phyloP scores from a whole-genome alignment of 2,797 vertebrate genomes.

The Moxostoma hubbsi region DNA sequence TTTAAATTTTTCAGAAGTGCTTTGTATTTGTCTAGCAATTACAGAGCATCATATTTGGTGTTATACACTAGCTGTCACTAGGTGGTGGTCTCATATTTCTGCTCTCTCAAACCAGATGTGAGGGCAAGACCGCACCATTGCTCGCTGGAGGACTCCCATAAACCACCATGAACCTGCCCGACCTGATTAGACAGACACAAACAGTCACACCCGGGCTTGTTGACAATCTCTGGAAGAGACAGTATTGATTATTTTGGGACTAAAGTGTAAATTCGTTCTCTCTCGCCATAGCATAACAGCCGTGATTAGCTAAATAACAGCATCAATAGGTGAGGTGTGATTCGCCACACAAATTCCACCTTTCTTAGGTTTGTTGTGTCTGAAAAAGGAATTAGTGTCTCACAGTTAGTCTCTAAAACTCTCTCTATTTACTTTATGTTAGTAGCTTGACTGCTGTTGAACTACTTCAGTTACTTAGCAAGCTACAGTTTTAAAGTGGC shows the following conservation, averaged over 20 bases:
- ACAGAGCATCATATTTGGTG: not conserved
- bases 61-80: slow-evolving; percentile 90
- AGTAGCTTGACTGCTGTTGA: not conserved
- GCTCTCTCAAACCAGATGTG: slow-evolving; percentile 98
- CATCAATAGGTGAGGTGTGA: slow-evolving; percentile 93
- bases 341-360: slow-evolving; percentile 98
- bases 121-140: slow-evolving; percentile 92
- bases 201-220: not conserved
- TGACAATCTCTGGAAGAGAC: not conserved
- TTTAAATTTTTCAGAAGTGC: not conserved
- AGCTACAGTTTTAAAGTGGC: not conserved
- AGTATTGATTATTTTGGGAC: not conserved
- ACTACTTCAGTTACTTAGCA: no score
- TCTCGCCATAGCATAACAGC: slow-evolving; percentile 96
- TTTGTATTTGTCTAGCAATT: not conserved
- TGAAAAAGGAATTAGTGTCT: slow-evolving; percentile 63
- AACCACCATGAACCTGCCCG: slow-evolving; percentile 91
- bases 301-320: slow-evolving; percentile 94
- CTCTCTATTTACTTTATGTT: no score
- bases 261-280: not conserved
- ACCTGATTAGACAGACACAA: slow-evolving; percentile 75
- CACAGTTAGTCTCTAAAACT: slow-evolving; percentile 43
- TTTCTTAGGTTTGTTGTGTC: slow-evolving; percentile 91
- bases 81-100: slow-evolving; percentile 94
- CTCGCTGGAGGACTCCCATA: slow-evolving; percentile 94